These are phyloP conservation scores for Leucopsar rothschildi DNA, from an alignment of 2,113 vertebrate genomes.

Conservation along the genomic window DNA sequence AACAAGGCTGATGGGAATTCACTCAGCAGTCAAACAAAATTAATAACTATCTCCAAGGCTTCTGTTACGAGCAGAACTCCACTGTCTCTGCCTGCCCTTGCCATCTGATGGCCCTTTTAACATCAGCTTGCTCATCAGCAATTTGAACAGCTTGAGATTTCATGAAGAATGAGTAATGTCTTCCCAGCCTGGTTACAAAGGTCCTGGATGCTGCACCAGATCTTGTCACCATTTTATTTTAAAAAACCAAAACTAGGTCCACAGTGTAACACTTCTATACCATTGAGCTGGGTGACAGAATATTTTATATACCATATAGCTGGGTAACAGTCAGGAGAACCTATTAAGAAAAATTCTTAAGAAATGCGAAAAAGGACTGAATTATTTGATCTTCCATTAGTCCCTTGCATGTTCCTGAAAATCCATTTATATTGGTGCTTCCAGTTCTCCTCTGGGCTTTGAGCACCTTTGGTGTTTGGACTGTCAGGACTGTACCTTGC, in stretches of 20 bases:
- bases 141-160: background rate
- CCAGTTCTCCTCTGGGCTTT: background rate
- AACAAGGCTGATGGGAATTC: slow-evolving; percentile 36
- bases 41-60: background rate
- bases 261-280: background rate
- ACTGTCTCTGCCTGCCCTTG: background rate
- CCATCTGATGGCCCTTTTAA: background rate
- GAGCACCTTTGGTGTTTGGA: background rate
- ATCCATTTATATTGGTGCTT: background rate
- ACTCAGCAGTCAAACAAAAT: slow-evolving; percentile 23
- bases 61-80: background rate
- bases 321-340: background rate
- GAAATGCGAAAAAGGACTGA: background rate
- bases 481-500: background rate
- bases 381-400: background rate
- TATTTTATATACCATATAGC: background rate
- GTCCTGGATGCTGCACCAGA: background rate
- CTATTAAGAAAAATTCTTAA: background rate
- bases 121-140: background rate
- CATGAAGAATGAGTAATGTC: background rate
- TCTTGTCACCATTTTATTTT: background rate
- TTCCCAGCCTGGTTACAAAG: background rate
- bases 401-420: background rate
- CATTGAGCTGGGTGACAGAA: background rate
- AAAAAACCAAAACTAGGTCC: background rate